Percentiles rank a stretch among this genome's conserved stretches.
These are phyloP conservation scores for Itoplectis maculator DNA, from an alignment of 2,888 invertebrate species.

Conservation along the genomic window DNA sequence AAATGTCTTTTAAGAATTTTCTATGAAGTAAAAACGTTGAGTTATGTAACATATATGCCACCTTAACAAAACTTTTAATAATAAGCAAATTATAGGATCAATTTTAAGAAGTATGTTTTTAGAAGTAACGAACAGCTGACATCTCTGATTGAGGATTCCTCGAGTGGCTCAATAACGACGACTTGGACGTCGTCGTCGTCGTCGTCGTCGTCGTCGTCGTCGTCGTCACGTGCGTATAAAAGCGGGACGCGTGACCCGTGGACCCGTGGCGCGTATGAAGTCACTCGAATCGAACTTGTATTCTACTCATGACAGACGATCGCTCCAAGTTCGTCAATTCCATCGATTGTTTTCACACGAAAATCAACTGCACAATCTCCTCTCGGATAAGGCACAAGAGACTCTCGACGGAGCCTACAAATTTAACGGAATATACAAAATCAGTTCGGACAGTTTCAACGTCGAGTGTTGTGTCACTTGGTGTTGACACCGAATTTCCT, in stretches of 20 bases:
- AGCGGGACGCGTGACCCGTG: neutral
- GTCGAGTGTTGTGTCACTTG: conserved; percentile 47
- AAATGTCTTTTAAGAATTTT: too few species aligned
- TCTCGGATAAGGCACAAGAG: conserved; percentile 47
- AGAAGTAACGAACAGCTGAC: too few species aligned
- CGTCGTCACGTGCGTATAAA: too few species aligned
- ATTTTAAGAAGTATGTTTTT: too few species aligned
- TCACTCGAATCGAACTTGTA: conserved; percentile 41
- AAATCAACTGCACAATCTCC: conserved; percentile 34
- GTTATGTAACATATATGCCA: too few species aligned
- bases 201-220: too few species aligned
- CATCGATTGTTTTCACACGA: conserved; percentile 26
- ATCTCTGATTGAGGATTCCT: too few species aligned
- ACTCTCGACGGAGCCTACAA: conserved; percentile 39
- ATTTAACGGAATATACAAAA: conserved; percentile 27
- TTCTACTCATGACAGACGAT: conserved; percentile 22
- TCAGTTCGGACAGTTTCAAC: conserved; percentile 47
- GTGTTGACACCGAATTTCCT: conserved; percentile 54
- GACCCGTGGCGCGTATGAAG: neutral
- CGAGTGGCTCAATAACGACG: too few species aligned
- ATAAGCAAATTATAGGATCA: too few species aligned
- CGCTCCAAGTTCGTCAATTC: conserved; percentile 16
- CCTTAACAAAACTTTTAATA: too few species aligned
- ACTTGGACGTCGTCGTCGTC: too few species aligned
- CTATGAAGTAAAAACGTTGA: too few species aligned